Base-by-base conservation (phyloP, 2,797 vertebrate species). In the Silurus lanzhouensis region DNA sequence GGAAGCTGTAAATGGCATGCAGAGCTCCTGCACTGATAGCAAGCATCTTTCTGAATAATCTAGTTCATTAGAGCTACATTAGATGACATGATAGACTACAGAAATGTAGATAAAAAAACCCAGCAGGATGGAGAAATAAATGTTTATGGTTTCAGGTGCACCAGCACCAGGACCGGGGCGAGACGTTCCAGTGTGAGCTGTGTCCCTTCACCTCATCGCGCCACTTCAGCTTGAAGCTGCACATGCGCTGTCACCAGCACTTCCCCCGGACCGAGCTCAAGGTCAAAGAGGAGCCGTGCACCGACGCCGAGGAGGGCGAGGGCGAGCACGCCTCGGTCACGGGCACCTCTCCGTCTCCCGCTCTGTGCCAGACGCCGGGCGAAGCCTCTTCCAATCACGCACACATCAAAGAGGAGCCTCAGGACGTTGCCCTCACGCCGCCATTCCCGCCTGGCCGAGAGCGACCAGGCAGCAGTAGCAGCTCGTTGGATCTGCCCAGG, bases 201-300 rank as follows among this genome's bases (percentile, higher is more conserved):
- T 99, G 98, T 92, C 98, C 98, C 90, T 99, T 99, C 93, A 99
- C 98, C 88, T 99, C 98, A 78, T 99, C 98, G 31, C 97, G 98
- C 92, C 98, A 99, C 95, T 99, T 99, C 96, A 99, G 98, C 96
- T 95, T 99, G 92, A 99, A 99, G 93, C 97, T 99, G 90, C 98
- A 99, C 94, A 99, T 99, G 98, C 97, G 98, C 91, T 99, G 98
- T 94, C 98, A 99, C 93, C 98, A 99, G 93, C 98, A 99, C 95
- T 99, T 99, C 94, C 97, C 98, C 86, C 96, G 97, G 94, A 95
- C 96, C 88, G 98, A 98, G 93, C 94, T 97, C 94, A 97, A 97
- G 95, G 97, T 99, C 93, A 99, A 99, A 94, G 98, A 99, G 93
- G 98, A 99, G 93, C 95, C 95, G 91, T 95, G 95, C 92, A 96